phyloP scores from a whole-genome alignment of 2,113 vertebrate genomes.

The Pseudorasbora parva region DNA sequence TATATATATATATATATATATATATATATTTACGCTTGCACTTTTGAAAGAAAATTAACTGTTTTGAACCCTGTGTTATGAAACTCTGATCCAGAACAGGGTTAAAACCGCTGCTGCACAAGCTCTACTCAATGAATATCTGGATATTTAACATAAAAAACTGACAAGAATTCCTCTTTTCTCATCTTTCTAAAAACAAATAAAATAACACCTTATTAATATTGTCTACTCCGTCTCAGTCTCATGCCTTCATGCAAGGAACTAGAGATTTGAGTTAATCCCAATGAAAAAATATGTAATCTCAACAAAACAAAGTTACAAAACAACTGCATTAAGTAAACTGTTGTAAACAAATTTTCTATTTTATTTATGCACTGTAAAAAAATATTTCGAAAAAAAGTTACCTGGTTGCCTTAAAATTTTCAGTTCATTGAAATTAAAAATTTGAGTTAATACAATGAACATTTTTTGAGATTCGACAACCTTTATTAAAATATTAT shows the following conservation, averaged over 20 bases:
- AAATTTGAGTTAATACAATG: no score
- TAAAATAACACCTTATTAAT: background rate
- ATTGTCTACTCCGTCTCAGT: background rate
- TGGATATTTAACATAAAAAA: no score
- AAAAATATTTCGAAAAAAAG: no score
- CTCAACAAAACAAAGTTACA: no score
- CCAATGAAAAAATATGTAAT: background rate
- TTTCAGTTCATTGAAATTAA: no score
- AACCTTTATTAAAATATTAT: no score
- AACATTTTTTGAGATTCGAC: no score
- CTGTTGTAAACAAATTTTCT: background rate
- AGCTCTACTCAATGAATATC: background rate
- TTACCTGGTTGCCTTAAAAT: no score
- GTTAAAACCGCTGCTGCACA: background rate
- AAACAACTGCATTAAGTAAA: background rate
- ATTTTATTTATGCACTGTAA: no score
- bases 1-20: no score
- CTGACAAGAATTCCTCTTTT: background rate
- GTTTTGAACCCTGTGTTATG: background rate
- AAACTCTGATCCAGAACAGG: background rate
- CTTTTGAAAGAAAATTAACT: background rate
- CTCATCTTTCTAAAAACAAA: background rate
- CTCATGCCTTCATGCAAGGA: background rate
- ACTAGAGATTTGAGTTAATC: background rate
- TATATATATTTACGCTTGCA: background rate